Evolutionary conservation across 2,797 vertebrate species (phyloP).

Genomic region (Pangasius larnaudii): DNA sequence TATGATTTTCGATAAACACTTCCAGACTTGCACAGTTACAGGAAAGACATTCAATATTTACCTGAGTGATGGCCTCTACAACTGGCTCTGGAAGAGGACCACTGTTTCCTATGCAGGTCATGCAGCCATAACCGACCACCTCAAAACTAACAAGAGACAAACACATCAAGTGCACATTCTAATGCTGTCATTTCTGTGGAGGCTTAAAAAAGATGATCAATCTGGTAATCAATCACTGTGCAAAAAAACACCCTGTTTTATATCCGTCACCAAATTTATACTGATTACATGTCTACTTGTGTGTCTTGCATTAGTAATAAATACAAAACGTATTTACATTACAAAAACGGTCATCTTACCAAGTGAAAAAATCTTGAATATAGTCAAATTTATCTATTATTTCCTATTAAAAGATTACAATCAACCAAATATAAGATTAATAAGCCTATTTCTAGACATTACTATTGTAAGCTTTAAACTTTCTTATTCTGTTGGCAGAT

Average conservation of each 20-base stretch:
- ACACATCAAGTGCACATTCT: not conserved
- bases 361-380: not conserved
- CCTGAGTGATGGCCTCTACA: slow-evolving; percentile 92
- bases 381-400: not conserved
- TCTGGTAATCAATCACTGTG: not conserved
- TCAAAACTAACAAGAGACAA: slow-evolving; percentile 82
- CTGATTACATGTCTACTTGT: not conserved
- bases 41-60: slow-evolving; percentile 54
- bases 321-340: not conserved
- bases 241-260: not conserved
- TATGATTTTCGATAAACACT: not conserved
- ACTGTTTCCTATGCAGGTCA: slow-evolving; percentile 99
- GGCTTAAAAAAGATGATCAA: too few relatives aligned
- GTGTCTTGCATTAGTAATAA: not conserved
- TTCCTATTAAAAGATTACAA: not conserved
- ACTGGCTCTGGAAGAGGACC: slow-evolving; percentile 92
- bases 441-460: not conserved
- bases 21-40: not conserved
- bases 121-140: slow-evolving; percentile 97
- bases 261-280: not conserved
- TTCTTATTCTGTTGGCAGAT: not conserved
- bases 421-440: not conserved
- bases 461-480: not conserved
- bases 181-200: not conserved
- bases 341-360: not conserved